Evolutionary conservation across 2,797 vertebrate genomes (phyloP), one percentile per base, ranked within the genome.

Genomic region (Silurus lanzhouensis): DNA sequence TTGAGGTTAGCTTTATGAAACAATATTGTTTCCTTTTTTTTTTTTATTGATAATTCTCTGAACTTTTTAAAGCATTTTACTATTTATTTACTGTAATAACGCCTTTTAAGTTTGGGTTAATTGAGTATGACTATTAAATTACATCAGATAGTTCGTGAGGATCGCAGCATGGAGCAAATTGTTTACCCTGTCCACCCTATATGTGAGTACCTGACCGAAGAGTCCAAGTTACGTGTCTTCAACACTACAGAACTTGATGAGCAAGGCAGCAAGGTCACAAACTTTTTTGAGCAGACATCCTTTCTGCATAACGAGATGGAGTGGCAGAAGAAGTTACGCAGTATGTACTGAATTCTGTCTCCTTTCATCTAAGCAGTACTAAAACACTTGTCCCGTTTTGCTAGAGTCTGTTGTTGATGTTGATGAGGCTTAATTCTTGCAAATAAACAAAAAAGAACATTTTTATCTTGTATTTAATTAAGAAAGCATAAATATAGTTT

Each of bases 231-330:
- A 82, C 86, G 98, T 0, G 96, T 99, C 9, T 98, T 99, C 90
- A 98, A 95, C 93, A 97, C 97, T 91, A 99, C 98, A 0, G 98
- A 99, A 93, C 98, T 98, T 93, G 98, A 99, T 0, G 98, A 99
- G 90, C 98, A 99, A 92, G 97, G 98, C 91, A 99, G 98, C 93
- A 99, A 99, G 94, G 97, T 99, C 94, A 99, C 97, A 2, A 96
- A 98, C 91, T 99, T 98, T 94, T 99, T 99, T 0, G 96, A 98
- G 84, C 98, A 98, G 90, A 96, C 96, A 0, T 96, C 96, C 85
- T 99, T 99, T 92, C 96, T 99, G 81, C 98, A 99, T 86, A 98
- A 98, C 27, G 98, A 99, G 94, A 99, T 99, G 98, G 97, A 99
- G 91, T 99, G 98, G 98, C 98, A 99, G 95, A 97, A 97, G 92